phyloP scores from a whole-genome alignment of 2,888 invertebrate species.

The Coelopa pilipes region DNA sequence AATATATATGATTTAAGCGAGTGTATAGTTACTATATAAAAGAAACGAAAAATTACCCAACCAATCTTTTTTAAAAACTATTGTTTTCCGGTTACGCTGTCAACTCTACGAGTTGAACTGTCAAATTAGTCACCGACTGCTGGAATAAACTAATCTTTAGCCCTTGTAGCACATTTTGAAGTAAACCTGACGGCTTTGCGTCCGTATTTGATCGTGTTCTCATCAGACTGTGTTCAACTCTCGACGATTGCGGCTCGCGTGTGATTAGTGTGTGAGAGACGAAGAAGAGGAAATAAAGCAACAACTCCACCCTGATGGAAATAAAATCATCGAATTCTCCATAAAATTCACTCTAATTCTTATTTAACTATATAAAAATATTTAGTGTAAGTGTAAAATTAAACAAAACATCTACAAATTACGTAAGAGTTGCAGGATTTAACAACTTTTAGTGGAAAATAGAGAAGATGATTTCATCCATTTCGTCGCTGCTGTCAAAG shows the following conservation, averaged over 20 bases:
- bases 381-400: slow-evolving; percentile 55
- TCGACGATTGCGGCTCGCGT: slow-evolving; percentile 26
- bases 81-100: no score
- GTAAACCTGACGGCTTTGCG: not conserved
- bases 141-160: no score
- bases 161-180: no score
- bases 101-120: no score
- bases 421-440: slow-evolving; percentile 56
- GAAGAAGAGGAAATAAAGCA: slow-evolving; percentile 23
- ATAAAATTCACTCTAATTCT: slow-evolving; percentile 46
- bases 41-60: no score
- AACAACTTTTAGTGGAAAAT: slow-evolving; percentile 42
- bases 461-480: slow-evolving; percentile 56
- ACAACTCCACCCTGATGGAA: slow-evolving; percentile 62
- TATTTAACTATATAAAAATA: slow-evolving; percentile 41
- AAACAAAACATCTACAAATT: slow-evolving; percentile 50
- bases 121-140: no score
- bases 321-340: slow-evolving; percentile 52
- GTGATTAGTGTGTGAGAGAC: not conserved
- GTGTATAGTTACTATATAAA: no score
- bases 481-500: slow-evolving; percentile 37
- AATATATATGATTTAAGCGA: no score
- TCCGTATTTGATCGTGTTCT: slow-evolving; percentile 17
- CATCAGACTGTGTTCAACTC: slow-evolving; percentile 38
- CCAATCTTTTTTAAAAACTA: no score